phyloP scores from a whole-genome alignment of 2,888 invertebrate species.

The Minunthozetes semirufus region DNA sequence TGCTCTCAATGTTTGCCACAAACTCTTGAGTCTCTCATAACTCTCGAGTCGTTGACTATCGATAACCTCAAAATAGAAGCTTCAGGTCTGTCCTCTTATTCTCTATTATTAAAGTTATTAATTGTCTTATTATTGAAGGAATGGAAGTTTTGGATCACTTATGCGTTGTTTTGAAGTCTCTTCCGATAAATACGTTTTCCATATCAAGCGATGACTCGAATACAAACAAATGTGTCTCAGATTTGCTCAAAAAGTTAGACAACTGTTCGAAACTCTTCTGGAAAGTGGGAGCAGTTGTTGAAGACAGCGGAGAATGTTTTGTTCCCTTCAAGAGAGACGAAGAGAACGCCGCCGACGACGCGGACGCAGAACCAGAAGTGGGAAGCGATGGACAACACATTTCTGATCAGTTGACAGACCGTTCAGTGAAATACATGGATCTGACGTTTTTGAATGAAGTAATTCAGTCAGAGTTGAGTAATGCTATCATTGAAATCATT shows the following conservation, averaged over 20 bases:
- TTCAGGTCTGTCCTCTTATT: constrained; percentile 10
- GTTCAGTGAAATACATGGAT: constrained; percentile 26
- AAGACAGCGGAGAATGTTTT: constrained; percentile 38
- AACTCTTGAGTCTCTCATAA: constrained; percentile 24
- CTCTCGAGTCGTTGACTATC: constrained; percentile 25
- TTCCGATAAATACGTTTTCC: constrained; percentile 29
- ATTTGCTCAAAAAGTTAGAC: constrained; percentile 27
- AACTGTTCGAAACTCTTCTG: constrained; percentile 29
- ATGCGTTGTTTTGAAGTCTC: neutral
- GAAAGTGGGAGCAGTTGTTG: constrained; percentile 34
- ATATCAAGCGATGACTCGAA: constrained; percentile 23
- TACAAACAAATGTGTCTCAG: constrained; percentile 36
- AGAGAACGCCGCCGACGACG: constrained; percentile 13
- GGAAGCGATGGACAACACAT: neutral
- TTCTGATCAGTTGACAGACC: neutral
- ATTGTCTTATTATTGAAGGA: neutral
- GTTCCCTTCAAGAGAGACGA: constrained; percentile 27
- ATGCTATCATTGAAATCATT: neutral
- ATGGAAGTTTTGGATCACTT: constrained; percentile 15
- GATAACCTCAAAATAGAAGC: constrained; percentile 30
- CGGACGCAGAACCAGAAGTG: neutral
- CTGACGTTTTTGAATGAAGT: constrained; percentile 31
- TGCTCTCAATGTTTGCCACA: neutral
- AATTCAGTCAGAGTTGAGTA: constrained; percentile 13
- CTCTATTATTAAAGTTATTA: neutral